Evolutionary conservation across 2,888 invertebrate species (phyloP), one percentile per base, ranked within the genome.

Genomic region (Heteropelma amictum): DNA sequence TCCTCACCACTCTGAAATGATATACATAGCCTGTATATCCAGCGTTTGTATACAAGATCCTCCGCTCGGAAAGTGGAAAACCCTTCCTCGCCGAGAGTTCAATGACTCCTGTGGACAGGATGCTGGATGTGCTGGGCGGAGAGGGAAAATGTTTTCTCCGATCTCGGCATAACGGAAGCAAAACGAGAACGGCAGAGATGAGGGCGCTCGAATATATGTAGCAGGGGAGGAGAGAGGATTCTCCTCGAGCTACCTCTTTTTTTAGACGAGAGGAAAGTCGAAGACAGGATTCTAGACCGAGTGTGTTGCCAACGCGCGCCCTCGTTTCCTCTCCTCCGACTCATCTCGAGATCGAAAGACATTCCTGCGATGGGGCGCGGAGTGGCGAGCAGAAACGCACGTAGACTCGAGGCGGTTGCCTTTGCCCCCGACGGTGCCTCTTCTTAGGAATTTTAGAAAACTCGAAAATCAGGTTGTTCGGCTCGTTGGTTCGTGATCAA

Each of bases 341-440:
- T 14, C 2, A 7, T 68, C 40, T 45, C 61, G 17, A 72, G 72
- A 67, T 72, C 54, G 72, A 60, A 65, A 72, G 51, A 72, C 65
- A 72, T 72, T 72, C 51, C 72, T 53, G 49, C 6, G n/a, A 26
- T 23, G 65, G 51, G 49, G 45, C 17, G 58, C 12, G 45, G 42
- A n/a, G 23, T 17, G 35, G 21, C 1, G n/a, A 19, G 19, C 19
- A 53, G 42, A 33, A 40, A 53, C 42, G 8, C 19, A 49, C 51
- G 51, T 65, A 60, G 58, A 35, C 42, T 72, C 51, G 30, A 60
- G 35, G 17, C 14, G 14, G 14, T 14, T 10, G 12, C 7, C 7
- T 7, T 35, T n/a, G 33, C 1, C 6, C 10, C 33, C 3, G 30
- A 30, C n/a, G 17, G 19, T 33, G 30, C 30, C 21, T 45, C 23